phyloP scores from a whole-genome alignment of 2,888 invertebrate genomes.

The Trichacis sp. region DNA sequence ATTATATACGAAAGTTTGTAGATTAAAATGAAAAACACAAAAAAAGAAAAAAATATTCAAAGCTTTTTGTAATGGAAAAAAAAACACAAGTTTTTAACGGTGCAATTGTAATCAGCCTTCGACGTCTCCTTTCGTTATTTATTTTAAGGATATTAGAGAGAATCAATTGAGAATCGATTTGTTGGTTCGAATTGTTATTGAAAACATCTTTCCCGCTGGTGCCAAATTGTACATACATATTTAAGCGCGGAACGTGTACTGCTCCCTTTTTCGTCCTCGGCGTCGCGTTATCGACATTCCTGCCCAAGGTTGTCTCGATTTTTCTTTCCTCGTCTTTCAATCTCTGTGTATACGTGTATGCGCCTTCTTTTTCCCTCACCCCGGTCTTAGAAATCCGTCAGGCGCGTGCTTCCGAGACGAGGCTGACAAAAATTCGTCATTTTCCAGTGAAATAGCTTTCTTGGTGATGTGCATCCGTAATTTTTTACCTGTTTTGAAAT shows the following conservation, averaged over 20 bases:
- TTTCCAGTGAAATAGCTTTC: too few species aligned
- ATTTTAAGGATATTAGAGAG: neutral
- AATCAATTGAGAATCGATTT: neutral
- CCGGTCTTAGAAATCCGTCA: too few species aligned
- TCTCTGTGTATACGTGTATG: neutral
- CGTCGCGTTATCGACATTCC: neutral
- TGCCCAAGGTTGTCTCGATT: slow-evolving; percentile 13
- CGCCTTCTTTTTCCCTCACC: too few species aligned
- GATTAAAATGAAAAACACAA: neutral
- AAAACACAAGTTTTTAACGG: neutral
- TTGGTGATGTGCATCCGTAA: too few species aligned
- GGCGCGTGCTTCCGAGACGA: too few species aligned
- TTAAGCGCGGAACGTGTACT: slow-evolving; percentile 13
- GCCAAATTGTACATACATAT: slow-evolving; percentile 28
- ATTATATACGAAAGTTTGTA: slow-evolving; percentile 1
- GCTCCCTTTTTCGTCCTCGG: slow-evolving; percentile 12
- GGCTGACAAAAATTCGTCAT: too few species aligned
- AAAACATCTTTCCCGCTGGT: slow-evolving; percentile 18
- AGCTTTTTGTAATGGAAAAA: neutral
- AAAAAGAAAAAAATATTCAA: neutral
- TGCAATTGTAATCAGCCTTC: neutral
- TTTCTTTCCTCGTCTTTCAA: slow-evolving; percentile 15
- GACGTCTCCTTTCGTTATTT: neutral
- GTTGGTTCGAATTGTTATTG: slow-evolving; percentile 1
- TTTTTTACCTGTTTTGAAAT: too few species aligned